These are phyloP conservation scores for Pseudochirops corinnae DNA, from an alignment of 2,797 vertebrate species.

Conservation along the genomic window DNA sequence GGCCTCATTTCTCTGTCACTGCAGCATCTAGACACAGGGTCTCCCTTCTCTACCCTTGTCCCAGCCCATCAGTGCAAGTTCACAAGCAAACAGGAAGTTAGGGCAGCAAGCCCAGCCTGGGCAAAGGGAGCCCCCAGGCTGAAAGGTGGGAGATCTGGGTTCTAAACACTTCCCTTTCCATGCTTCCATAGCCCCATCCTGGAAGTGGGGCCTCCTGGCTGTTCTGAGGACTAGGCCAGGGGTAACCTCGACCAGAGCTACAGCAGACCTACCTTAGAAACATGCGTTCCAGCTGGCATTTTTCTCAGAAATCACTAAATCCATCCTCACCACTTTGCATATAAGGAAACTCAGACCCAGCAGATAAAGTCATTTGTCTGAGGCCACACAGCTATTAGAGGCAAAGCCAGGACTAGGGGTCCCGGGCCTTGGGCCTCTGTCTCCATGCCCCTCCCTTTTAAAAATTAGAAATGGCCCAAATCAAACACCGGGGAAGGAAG, in stretches of 20 bases:
- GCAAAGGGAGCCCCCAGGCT: constrained; percentile 23
- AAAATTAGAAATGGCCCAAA: not conserved
- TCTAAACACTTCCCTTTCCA: not conserved
- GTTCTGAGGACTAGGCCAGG: not conserved
- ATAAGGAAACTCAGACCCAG: constrained; percentile 40
- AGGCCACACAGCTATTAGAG: not conserved
- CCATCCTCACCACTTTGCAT: constrained; percentile 13
- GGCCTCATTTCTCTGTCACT: not conserved
- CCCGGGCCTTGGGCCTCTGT: not conserved
- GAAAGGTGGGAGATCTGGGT: not conserved
- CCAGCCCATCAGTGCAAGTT: not conserved
- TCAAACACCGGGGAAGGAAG: not conserved
- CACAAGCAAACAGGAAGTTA: constrained; percentile 9
- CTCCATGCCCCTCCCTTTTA: not conserved
- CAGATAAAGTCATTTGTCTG: constrained; percentile 6
- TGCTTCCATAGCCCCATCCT: not conserved
- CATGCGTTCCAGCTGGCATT: not conserved
- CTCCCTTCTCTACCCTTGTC: not conserved
- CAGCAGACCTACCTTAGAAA: not conserved
- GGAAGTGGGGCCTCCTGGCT: not conserved
- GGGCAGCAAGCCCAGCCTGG: constrained; percentile 23
- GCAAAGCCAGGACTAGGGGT: not conserved
- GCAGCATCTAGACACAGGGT: not conserved
- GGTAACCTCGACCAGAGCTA: too few species aligned
- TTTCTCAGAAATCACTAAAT: constrained; percentile 7